These are phyloP conservation scores for Poeciliopsis infans DNA, from an alignment of 2,797 vertebrate genomes.

Conservation along the genomic window DNA sequence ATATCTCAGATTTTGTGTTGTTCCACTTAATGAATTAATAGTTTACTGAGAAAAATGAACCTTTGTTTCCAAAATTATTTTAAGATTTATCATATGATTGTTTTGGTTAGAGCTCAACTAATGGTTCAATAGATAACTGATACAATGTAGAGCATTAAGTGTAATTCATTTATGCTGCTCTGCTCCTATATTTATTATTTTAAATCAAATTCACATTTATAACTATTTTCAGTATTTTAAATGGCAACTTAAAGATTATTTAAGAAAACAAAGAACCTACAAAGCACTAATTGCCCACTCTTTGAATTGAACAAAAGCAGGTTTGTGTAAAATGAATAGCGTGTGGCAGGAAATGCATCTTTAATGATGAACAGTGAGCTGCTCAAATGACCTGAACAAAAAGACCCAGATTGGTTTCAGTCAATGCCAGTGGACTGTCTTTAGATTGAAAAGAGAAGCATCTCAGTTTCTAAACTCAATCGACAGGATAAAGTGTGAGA, in stretches of 20 bases:
- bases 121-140: background rate
- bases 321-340: conserved; percentile 51
- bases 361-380: conserved; percentile 58
- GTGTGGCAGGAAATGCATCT: conserved; percentile 50
- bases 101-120: background rate
- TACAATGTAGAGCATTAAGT: background rate
- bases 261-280: background rate
- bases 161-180: background rate
- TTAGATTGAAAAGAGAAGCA: conserved; percentile 18
- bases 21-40: conserved; percentile 10
- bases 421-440: background rate
- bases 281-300: conserved; percentile 1
- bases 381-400: conserved; percentile 43
- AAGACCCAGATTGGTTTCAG: conserved; percentile 58
- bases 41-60: background rate
- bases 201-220: background rate
- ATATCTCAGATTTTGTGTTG: background rate
- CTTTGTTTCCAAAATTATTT: background rate
- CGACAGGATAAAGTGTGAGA: conserved; percentile 36
- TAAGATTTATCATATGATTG: background rate
- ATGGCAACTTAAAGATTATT: background rate
- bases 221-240: background rate
- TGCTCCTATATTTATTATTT: background rate
- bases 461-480: conserved; percentile 54
- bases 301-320: background rate